Base-by-base conservation (phyloP, 1,140 invertebrate genomes). In the Hypsibius dujardini region DNA sequence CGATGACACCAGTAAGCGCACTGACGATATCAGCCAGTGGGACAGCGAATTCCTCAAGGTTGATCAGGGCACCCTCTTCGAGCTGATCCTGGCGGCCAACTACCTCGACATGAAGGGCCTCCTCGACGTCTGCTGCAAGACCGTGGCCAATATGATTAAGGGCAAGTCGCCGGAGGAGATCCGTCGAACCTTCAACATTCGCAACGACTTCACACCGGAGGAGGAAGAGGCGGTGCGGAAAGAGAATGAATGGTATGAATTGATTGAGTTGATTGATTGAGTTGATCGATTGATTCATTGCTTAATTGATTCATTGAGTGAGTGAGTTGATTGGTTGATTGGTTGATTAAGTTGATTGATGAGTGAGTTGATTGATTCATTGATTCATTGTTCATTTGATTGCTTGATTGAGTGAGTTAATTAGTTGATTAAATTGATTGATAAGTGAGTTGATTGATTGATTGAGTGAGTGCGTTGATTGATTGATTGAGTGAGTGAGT, bases 111-210 rank as follows among this genome's bases (percentile, higher is more conserved):
- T 98, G 72, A 96, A 97, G 80, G 84, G 95, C 1, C 83, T 98
- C 45, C 79, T 98, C 67, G 94, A 98, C 81, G 92, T 98, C 0
- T 96, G 94, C 0, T 98, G 95, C 81, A 98, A 98, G 81, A 98
- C 94, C 0, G 95, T 98, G 14, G 96, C 95, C 2, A 98, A 98
- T 79, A 96, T 96, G 93, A 95, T 96, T 70, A 96, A 95, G 79
- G 92, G 92, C 1, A 95, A 95, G 78, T 91, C 91, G 1, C 94
- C 95, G 0, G 95, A 98, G 79, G 95, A 99, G 80, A 98, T 98
- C 72, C 86, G 95, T 1, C 98, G 97, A 80, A 98, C 93, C 0
- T 99, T 99, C 77, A 98, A 98, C 78, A 98, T 99, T 74, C 96
- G 96, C 79, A 98, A 98, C 82, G 95, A 98, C 79, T 98, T 98